Conservation (phyloP, 1,140 invertebrate species). For the Drosophila funebris region DNA sequence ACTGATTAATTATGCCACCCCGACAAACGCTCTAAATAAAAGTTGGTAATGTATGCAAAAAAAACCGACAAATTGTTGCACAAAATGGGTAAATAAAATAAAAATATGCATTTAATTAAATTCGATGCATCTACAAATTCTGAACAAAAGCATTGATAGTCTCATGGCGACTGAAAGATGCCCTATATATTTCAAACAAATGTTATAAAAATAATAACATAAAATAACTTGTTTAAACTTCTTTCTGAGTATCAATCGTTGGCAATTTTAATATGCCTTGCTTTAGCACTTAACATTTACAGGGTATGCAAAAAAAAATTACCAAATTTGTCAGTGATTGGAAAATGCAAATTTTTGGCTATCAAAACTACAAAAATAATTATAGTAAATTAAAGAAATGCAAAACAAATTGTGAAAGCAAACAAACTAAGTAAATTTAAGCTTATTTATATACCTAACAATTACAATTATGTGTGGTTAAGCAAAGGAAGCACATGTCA, state of each 20-base stretch:
- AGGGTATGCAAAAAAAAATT: conserved; percentile 6
- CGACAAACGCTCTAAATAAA: no score
- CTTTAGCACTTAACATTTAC: not conserved
- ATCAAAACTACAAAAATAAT: conserved; percentile 44
- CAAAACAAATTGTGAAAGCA: not conserved
- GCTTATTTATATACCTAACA: not conserved
- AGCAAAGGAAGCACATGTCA: not conserved
- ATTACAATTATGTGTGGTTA: not conserved
- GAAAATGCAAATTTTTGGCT: conserved; percentile 51
- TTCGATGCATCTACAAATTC: not conserved
- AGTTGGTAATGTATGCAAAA: no score
- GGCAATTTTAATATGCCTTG: no score
- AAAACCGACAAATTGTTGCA: conserved; percentile 3
- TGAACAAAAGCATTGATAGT: conserved; percentile 1
- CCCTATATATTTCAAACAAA: no score
- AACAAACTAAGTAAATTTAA: not conserved
- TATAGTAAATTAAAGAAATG: conserved; percentile 40
- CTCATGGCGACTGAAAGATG: no score
- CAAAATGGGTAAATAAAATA: conserved; percentile 10
- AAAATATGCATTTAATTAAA: conserved; percentile 53
- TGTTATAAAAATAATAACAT: no score
- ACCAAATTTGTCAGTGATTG: conserved; percentile 23
- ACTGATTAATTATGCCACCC: no score
- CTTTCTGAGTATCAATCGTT: no score
- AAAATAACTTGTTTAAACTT: no score